Evolutionary conservation across 2,113 vertebrate genomes (phyloP), one percentile per base, ranked within the genome.

Genomic region (Ariopsis seemanni): DNA sequence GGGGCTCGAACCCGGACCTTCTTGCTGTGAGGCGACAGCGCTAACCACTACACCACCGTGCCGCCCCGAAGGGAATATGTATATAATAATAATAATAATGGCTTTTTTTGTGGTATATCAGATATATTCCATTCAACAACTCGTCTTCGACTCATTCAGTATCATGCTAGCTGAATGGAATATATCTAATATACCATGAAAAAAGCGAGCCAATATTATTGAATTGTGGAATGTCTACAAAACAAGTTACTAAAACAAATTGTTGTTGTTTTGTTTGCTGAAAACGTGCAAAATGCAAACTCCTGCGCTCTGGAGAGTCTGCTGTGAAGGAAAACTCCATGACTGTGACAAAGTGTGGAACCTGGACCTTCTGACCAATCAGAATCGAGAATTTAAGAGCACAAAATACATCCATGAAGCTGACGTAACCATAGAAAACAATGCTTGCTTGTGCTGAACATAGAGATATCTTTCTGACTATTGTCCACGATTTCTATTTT

Each of bases 401-500:
- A 69, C 27, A 75, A 75, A 25, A 75, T 75, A 52, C 48, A 52
- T 50, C 20, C 72, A 25, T 11, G 72, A 25, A 52, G 74, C 74
- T 52, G 48, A 52, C 14, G 5, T 52, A 77, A 22, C 8, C 18
- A 11, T 18, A 48, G 17, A 8, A 74, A 17, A 48, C 48, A 75
- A 52, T 25, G 48, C 20, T 22, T 52, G 14, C 71, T 74, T 42
- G 22, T 74, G 42, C 14, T 50, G 12, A 10, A 57, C 25, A n/a
- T 53, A 20, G 50, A 27, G 15, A 57, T 20, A 27, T 10, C 52
- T 57, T 69, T 69, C 17, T 67, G 85, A 25, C 25, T 67, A 42
- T 71, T 57, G 50, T 84, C 42, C 42, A 55, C 79, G 74, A 25
- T 67, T 77, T 89, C 69, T 83, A 10, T n/a, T 87, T 53, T 17